A percentile compares a stretch with the other conserved stretches of the same genome.
Evolutionary conservation across 1,140 invertebrate species (phyloP).

Genomic region (Nomia melanderi): DNA sequence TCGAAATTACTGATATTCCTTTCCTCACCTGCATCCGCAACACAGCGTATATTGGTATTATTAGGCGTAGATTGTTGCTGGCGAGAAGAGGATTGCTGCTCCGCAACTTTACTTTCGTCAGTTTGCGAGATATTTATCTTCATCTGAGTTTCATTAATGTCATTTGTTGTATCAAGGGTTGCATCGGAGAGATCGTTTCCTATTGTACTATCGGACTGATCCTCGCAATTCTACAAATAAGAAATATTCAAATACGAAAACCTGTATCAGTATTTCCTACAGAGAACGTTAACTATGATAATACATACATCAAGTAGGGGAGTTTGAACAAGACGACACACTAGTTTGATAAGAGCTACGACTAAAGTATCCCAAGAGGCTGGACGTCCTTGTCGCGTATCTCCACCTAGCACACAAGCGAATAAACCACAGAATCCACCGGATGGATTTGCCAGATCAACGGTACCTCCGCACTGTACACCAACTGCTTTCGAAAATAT

Average conservation of each 20-base stretch:
- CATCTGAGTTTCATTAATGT: conserved; percentile 63
- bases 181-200: conserved; percentile 72
- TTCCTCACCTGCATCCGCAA: conserved; percentile 84
- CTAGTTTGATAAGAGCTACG: conserved; percentile 86
- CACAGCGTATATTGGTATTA: conserved; percentile 83
- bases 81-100: conserved; percentile 80
- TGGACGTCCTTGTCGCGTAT: conserved; percentile 82
- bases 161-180: conserved; percentile 22
- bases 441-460: conserved; percentile 71
- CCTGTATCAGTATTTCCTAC: conserved; percentile 14
- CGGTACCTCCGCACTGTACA: conserved; percentile 74
- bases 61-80: conserved; percentile 64
- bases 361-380: conserved; percentile 86
- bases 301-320: conserved; percentile 81
- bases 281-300: conserved; percentile 23
- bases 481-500: conserved; percentile 66
- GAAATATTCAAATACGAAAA: conserved; percentile 1
- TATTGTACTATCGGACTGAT: conserved; percentile 54
- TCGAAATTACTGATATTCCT: conserved; percentile 1
- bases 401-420: conserved; percentile 85
- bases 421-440: conserved; percentile 85
- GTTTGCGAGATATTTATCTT: conserved; percentile 83
- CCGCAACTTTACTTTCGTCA: conserved; percentile 89
- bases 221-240: conserved; percentile 44
- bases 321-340: conserved; percentile 86